Evolutionary conservation across 2,113 vertebrate genomes (phyloP), one percentile per base, ranked within the genome.

Genomic region (Emberiza fucata): DNA sequence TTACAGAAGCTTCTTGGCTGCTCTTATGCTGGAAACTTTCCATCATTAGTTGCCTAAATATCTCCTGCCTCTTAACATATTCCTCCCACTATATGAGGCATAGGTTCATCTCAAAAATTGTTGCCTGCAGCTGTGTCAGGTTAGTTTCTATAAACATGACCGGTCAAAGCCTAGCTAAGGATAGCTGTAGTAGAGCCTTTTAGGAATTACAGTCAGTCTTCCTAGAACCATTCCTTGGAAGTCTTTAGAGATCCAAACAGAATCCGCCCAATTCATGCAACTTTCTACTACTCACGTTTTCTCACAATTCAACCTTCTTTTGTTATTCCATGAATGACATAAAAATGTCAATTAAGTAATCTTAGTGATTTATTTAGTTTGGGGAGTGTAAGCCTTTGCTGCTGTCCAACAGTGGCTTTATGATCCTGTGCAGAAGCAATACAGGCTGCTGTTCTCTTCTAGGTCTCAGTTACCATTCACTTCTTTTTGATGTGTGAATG

Each of bases 1-100:
- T 96, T 97, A 95, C 96, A 96, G 93, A 96, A 96, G 90, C 82
- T 92, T 95, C 88, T 93, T 96, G 95, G 95, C 90, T 94, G 94
- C 94, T 96, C 85, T 96, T 95, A 88, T 61, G 60, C 64, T 96
- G 94, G 82, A 96, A 91, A 81, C 65, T 47, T 95, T 95, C 92
- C 93, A 92, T 94, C 88, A 96, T 94, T 95, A 95, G 80, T 88
- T 92, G 85, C 90, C 60, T 93, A 86, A 95, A 91, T 95, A 92
- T 57, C 90, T 94, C 60, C 79, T 83, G 82, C 82, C 60, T 94
- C 88, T 86, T 94, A 93, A 92, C 69, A 71, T 94, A 81, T 93
- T 92, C 88, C 64, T 91, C 90, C 90, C 31, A 73, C 79, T 83
- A 11, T 53, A 59, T 35, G 73, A 92, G 92, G 76, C 70, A 65